Base-by-base conservation (phyloP, 1,140 invertebrate genomes). In the Melitaea cinxia region DNA sequence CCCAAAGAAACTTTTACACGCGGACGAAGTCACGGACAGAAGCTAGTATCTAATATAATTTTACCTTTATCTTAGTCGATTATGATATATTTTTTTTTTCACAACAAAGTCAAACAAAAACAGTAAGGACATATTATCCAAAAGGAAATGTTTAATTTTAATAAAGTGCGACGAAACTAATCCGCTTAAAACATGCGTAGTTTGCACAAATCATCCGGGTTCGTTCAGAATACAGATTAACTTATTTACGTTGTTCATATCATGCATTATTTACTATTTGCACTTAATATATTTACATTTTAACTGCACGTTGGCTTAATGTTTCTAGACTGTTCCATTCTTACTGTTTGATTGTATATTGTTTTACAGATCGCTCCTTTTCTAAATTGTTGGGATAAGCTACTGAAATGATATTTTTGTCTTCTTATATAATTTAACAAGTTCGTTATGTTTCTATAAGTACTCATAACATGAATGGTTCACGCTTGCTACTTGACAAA, bases 241-340 rank as follows among this genome's bases (percentile, higher is more conserved):
- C 12, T 14, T 28, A 52, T 59, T 52, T 53, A 39, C 47, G 33
- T 49, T 53, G 65, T 52, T 72, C 68, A 61, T 70, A 65, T 66
- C 55, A 74, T 74, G 52, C 65, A 71, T 74, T 74, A 74, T 74
- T 74, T 68, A 74, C 62, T 35, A 60, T 55, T n/a, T 54, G 37
- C 58, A 42, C 39, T 63, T 45, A 62, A 70, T 70, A 66, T 28
- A 70, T 70, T 70, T 62, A 70, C 64, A 66, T 62, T 66, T 63
- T 62, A 68, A 68, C 53, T 62, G 45, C 45, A 49, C 24, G 33
- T 49, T 39, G 50, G 35, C 50, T 49, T 33, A 33, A 33, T n/a
- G 26, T 5, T 54, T 45, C 50, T 45, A 45, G 37, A 37, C 45
- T 28, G 52, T 14, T 15, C 23, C 4, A 39, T 39, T 28, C 26